Conservation (phyloP, 2,888 invertebrate species). For the Strigamia maritima region DNA sequence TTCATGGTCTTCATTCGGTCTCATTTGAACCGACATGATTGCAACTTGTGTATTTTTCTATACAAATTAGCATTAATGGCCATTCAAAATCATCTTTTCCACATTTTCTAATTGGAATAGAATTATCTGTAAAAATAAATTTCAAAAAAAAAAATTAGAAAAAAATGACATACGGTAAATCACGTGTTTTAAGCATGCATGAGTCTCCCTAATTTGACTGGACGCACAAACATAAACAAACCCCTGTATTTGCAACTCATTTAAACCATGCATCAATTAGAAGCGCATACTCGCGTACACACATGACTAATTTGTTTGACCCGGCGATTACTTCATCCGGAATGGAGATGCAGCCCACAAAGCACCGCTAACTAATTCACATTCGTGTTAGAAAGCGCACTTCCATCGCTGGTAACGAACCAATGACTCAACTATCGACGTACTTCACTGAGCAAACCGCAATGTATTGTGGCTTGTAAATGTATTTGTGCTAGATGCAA, state of each 20-base stretch:
- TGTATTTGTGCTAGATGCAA: background rate
- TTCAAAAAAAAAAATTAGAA: background rate
- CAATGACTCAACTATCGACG: background rate
- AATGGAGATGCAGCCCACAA: constrained; percentile 28
- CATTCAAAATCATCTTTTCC: constrained; percentile 5
- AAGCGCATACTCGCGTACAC: background rate
- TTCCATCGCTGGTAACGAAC: background rate
- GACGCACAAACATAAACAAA: too few species aligned
- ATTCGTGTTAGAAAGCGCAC: background rate
- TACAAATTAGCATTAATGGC: constrained; percentile 2
- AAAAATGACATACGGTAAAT: background rate
- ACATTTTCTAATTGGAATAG: constrained; percentile 1
- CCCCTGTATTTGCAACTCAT: background rate
- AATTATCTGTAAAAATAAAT: background rate
- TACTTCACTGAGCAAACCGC: background rate
- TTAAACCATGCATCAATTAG: background rate
- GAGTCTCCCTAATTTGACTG: too few species aligned
- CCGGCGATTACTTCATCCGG: constrained; percentile 22
- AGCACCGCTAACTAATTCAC: constrained; percentile 9
- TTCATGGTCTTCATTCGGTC: constrained; percentile 38
- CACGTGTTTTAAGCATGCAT: background rate
- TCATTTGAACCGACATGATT: constrained; percentile 38
- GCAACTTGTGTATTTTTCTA: background rate
- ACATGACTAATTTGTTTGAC: constrained; percentile 6
- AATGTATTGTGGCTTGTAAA: background rate